A percentile compares a stretch with the other conserved stretches of the same genome.
phyloP scores from a whole-genome alignment of 2,113 vertebrate genomes.

The Campylorhamphus procurvoides region DNA sequence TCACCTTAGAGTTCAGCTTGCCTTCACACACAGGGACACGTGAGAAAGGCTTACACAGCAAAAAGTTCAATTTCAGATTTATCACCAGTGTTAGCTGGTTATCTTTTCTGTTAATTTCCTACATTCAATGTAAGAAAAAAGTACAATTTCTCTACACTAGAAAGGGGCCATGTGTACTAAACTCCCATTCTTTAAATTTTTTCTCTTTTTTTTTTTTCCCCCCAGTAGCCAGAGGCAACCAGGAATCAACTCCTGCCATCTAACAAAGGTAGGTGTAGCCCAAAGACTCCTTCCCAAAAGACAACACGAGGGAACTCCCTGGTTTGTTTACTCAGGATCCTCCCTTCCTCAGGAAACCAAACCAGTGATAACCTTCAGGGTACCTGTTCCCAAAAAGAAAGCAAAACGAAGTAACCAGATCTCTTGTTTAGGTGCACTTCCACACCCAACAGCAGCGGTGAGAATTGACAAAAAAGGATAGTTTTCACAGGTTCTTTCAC shows the following conservation, averaged over 20 bases:
- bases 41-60: background rate
- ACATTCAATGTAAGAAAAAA: background rate
- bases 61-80: background rate
- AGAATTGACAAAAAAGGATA: background rate
- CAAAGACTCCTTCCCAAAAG: background rate
- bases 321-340: background rate
- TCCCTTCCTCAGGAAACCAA: background rate
- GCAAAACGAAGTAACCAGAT: background rate
- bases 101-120: background rate
- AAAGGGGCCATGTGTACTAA: background rate
- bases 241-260: background rate
- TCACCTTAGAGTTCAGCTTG: background rate
- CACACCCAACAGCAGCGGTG: background rate
- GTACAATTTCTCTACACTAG: background rate
- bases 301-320: background rate
- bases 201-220: background rate
- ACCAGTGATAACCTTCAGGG: background rate
- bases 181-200: background rate
- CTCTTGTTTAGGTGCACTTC: background rate
- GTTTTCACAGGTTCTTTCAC: background rate
- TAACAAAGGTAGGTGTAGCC: background rate
- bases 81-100: background rate
- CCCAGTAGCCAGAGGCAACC: background rate
- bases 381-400: background rate
- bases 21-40: background rate